A percentile compares a stretch with the other conserved stretches of the same genome.
Conservation (phyloP, 2,888 invertebrate genomes). For the Cheilosia urbana region DNA sequence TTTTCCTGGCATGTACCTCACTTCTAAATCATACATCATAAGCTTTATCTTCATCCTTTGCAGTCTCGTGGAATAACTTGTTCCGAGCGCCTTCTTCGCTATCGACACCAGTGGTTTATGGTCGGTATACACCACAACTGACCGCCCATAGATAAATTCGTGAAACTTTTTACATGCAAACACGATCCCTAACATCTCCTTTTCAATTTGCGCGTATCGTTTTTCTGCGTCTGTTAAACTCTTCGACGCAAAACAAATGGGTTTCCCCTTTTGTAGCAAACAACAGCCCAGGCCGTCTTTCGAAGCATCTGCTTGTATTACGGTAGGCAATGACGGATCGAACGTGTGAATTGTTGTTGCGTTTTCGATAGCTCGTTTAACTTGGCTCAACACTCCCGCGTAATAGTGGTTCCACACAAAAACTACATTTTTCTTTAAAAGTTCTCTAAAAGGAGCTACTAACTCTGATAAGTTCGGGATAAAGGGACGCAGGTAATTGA, state of each 20-base stretch:
- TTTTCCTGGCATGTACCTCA: constrained; percentile 15
- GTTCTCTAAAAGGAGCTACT: constrained; percentile 11
- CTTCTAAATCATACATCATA: constrained; percentile 70
- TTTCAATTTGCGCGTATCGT: constrained; percentile 73
- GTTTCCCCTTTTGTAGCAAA: too few species aligned
- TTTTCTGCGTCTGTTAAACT: constrained; percentile 58
- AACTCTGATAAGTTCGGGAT: neutral
- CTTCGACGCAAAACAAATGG: too few species aligned
- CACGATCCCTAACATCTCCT: constrained; percentile 12
- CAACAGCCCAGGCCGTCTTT: too few species aligned
- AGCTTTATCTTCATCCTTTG: constrained; percentile 77
- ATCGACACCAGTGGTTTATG: constrained; percentile 78
- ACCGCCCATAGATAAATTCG: constrained; percentile 77
- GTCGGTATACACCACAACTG: constrained; percentile 77
- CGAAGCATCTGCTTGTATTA: too few species aligned
- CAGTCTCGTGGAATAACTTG: constrained; percentile 62
- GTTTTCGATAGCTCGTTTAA: too few species aligned
- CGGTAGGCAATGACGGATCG: too few species aligned
- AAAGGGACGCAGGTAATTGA: constrained; percentile 29
- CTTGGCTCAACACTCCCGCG: too few species aligned
- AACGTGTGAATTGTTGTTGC: too few species aligned
- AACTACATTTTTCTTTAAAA: constrained; percentile 1
- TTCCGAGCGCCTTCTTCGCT: constrained; percentile 75
- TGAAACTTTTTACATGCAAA: constrained; percentile 77
- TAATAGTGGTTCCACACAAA: too few species aligned